These are phyloP conservation scores for Oxyura jamaicensis DNA, from an alignment of 2,113 vertebrate species.

Conservation along the genomic window DNA sequence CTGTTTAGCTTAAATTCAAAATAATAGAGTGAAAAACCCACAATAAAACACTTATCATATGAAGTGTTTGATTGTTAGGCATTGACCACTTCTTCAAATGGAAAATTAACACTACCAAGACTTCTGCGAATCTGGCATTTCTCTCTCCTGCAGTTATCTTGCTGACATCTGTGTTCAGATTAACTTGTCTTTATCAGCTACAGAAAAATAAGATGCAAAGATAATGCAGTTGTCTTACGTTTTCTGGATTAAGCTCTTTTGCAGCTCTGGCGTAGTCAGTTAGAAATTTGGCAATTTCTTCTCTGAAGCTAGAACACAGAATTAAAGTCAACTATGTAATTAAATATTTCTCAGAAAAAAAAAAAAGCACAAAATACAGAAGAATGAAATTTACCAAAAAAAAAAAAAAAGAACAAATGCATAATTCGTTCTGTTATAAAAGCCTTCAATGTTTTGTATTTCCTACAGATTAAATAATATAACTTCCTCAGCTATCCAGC, in stretches of 20 bases:
- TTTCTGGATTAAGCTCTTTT: not conserved
- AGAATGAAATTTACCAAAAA: not conserved
- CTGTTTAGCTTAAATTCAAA: not conserved
- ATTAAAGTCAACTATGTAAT: not conserved
- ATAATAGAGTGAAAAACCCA: not conserved
- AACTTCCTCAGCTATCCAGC: not conserved
- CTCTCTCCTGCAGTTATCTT: not conserved
- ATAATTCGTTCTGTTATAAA: not conserved
- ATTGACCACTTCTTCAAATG: not conserved
- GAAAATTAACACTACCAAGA: not conserved
- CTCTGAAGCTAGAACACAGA: constrained; percentile 50
- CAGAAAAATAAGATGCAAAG: not conserved
- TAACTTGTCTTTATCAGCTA: not conserved
- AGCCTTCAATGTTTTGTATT: not conserved
- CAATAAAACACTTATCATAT: not conserved
- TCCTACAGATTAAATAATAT: not conserved
- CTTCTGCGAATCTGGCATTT: not conserved
- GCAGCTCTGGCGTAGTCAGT: constrained; percentile 45
- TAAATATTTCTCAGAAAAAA: not conserved
- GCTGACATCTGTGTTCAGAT: not conserved
- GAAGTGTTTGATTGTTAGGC: not conserved
- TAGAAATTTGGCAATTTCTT: constrained; percentile 57
- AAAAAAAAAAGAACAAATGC: not conserved
- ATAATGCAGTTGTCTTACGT: constrained; percentile 18
- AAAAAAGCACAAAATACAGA: not conserved